Evolutionary conservation across 2,888 invertebrate species (phyloP).

Genomic region (Lepidochrysops patricia): DNA sequence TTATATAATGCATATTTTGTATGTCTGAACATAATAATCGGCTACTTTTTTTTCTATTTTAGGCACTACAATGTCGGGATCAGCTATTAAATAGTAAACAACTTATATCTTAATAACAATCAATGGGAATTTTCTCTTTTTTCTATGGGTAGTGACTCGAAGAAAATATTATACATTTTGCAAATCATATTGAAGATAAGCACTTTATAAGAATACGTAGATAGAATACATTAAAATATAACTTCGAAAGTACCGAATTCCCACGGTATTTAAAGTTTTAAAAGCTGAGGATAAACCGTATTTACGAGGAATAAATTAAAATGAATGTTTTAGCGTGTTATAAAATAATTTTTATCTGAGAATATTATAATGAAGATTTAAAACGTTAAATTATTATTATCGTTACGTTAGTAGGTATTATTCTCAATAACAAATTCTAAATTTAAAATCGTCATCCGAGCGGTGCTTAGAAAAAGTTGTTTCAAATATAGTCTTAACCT

Average conservation of each 20-base stretch:
- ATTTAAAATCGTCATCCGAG: not conserved
- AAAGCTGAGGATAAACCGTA: not conserved
- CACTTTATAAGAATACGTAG: too few species aligned
- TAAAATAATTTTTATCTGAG: not conserved
- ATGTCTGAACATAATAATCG: too few species aligned
- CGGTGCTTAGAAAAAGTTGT: not conserved
- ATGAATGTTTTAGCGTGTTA: not conserved
- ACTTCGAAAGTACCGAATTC: not conserved
- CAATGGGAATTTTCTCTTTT: too few species aligned
- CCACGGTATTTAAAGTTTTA: not conserved
- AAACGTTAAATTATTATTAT: slow-evolving; percentile 2
- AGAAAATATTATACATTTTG: too few species aligned
- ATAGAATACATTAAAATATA: too few species aligned
- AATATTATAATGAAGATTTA: not conserved
- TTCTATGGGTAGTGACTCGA: too few species aligned
- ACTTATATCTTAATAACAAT: too few species aligned
- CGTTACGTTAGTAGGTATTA: not conserved
- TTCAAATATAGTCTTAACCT: not conserved
- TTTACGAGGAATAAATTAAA: not conserved
- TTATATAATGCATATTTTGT: too few species aligned
- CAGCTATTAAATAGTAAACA: too few species aligned
- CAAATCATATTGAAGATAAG: too few species aligned
- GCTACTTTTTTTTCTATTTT: too few species aligned
- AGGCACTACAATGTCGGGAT: too few species aligned
- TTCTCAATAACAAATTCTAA: not conserved